These are phyloP conservation scores for Cheilosia scutellata DNA, from an alignment of 2,888 invertebrate species.

Conservation along the genomic window DNA sequence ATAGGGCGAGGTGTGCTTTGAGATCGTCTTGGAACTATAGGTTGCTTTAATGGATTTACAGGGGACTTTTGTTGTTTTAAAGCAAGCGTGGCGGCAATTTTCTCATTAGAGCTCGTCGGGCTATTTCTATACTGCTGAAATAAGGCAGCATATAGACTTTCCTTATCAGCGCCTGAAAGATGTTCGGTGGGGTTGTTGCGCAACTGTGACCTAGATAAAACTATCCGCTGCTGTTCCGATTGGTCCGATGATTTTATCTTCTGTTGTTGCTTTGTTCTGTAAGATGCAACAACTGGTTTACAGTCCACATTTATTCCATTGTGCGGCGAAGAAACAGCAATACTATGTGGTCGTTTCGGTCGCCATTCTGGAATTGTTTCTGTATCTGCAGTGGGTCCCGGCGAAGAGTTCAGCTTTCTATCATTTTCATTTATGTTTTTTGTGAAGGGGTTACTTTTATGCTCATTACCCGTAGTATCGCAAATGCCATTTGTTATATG, in stretches of 20 bases:
- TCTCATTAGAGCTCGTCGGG: slow-evolving; percentile 78
- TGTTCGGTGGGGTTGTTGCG: slow-evolving; percentile 50
- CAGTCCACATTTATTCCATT: slow-evolving; percentile 52
- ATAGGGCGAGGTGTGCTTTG: slow-evolving; percentile 83
- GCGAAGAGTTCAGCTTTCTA: slow-evolving; percentile 19
- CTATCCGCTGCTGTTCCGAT: slow-evolving; percentile 42
- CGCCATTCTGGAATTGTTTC: slow-evolving; percentile 55
- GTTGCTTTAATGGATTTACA: slow-evolving; percentile 73
- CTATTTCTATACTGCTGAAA: slow-evolving; percentile 82
- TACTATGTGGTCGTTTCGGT: slow-evolving; percentile 86
- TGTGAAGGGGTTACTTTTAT: slow-evolving; percentile 69
- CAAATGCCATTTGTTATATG: slow-evolving; percentile 48
- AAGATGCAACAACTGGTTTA: slow-evolving; percentile 29
- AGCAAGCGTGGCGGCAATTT: slow-evolving; percentile 76
- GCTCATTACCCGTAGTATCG: slow-evolving; percentile 34
- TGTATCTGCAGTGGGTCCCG: slow-evolving; percentile 65
- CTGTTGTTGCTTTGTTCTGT: slow-evolving; percentile 54
- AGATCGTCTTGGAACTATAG: slow-evolving; percentile 82
- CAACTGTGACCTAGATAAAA: slow-evolving; percentile 45
- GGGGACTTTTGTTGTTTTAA: slow-evolving; percentile 48
- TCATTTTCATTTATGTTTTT: slow-evolving; percentile 46
- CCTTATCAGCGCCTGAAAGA: slow-evolving; percentile 79
- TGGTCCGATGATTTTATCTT: slow-evolving; percentile 18
- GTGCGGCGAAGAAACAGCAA: slow-evolving; percentile 84
- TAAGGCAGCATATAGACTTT: slow-evolving; percentile 81